Evolutionary conservation across 2,113 vertebrate species (phyloP).

Genomic region (Tragelaphus buxtoni): DNA sequence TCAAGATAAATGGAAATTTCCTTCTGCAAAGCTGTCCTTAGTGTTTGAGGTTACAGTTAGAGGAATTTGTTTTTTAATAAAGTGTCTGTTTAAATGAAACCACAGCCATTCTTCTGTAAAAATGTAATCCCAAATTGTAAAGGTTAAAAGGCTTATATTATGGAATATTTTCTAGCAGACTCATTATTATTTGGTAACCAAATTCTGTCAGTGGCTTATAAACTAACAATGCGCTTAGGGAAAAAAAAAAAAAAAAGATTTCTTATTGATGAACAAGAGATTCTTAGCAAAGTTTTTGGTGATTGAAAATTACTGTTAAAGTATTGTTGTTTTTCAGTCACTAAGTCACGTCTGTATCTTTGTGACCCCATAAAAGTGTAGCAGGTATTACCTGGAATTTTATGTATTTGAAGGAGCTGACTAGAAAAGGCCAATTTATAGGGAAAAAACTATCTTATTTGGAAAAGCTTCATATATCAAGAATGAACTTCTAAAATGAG

Average conservation of each 20-base stretch:
- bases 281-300: background rate
- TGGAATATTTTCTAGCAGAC: background rate
- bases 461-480: background rate
- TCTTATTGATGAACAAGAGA: background rate
- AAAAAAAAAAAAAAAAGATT: background rate
- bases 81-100: background rate
- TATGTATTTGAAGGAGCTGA: background rate
- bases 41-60: background rate
- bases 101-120: background rate
- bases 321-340: background rate
- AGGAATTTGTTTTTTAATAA: background rate
- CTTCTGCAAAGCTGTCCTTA: background rate
- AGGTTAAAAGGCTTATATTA: background rate
- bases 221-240: background rate
- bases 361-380: background rate
- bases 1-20: background rate
- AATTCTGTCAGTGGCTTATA: background rate
- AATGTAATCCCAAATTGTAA: background rate
- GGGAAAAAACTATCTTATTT: background rate
- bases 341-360: background rate
- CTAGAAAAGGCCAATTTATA: background rate
- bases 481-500: background rate
- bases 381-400: background rate
- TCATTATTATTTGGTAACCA: background rate
- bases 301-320: background rate